Percentiles rank a stretch among this genome's conserved stretches.
Conservation (phyloP, 2,797 vertebrate species). For the Bovichtus diacanthus region DNA sequence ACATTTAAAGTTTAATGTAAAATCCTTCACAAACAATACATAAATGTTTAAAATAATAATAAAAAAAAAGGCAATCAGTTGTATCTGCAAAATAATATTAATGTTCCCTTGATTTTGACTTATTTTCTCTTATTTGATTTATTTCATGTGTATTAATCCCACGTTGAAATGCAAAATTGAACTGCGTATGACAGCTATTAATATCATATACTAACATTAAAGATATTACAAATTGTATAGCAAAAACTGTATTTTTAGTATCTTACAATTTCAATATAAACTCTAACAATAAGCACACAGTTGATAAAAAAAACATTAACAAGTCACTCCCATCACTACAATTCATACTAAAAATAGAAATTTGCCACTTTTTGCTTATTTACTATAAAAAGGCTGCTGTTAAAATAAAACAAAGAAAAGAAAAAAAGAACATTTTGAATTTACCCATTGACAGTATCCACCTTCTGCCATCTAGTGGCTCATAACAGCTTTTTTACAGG, state of each 20-base stretch:
- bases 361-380: neutral
- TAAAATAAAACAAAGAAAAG: constrained; percentile 1
- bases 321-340: neutral
- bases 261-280: neutral
- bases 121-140: neutral
- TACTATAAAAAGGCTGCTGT: neutral
- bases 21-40: no score
- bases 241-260: neutral
- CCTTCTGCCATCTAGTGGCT: constrained; percentile 64
- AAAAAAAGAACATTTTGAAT: neutral
- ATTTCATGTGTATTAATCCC: neutral
- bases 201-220: neutral
- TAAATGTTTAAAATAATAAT: no score
- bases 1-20: no score
- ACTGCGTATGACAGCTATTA: neutral
- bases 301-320: neutral
- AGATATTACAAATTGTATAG: neutral
- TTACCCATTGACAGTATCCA: neutral
- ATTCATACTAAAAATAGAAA: neutral
- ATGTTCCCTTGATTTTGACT: neutral
- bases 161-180: neutral
- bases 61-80: constrained; percentile 12
- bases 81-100: no score
- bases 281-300: neutral
- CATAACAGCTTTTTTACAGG: neutral